Base-by-base conservation (phyloP, 2,113 vertebrate genomes). In the Mirza zaza region DNA sequence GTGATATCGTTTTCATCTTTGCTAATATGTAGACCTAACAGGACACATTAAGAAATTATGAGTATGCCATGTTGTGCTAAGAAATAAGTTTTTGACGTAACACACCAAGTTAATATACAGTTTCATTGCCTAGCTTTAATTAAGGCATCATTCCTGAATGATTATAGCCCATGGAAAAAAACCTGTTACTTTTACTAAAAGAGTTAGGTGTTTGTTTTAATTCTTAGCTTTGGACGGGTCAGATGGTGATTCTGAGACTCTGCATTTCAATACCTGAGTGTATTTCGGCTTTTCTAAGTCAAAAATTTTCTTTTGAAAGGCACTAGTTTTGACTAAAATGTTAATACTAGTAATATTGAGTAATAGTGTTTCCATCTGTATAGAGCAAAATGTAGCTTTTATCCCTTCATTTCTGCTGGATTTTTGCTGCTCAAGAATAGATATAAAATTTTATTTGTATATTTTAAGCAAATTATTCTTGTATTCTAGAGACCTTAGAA, bases 91-190 rank as follows among this genome's bases (percentile, higher is more conserved):
- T 97, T 91, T 89, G 71, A 96, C 92, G 98, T 98, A 50, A 92
- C 93, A 92, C 93, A 98, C 77, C 97, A 13, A 67, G 13, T 97
- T 97, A 87, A 84, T 97, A 96, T 55, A 61, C 85, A 96, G 86
- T 98, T 95, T 97, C 97, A 39, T 96, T 97, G 87, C 88, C 97
- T 83, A 94, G 93, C 65, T 97, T 95, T 98, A 97, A 97, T 98
- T 97, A 98, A 97, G 93, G 25, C 25, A 61, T 89, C 2, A 3
- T 82, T 84, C 1, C 2, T 70, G 45, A 90, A 34, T 96, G 90
- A 97, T 97, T 90, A 92, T 91, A 80, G 95, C 93, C 97, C 67
- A 59, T 92, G 55, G 97, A 73, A 63, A 79, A 95, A 97, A 95
- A 93, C 87, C 92, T 97, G 94, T 95, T 94, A 85, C 50, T 80